Evolutionary conservation across 2,888 invertebrate genomes (phyloP), one percentile per base, ranked within the genome.

Genomic region (Heliconius charithonia): DNA sequence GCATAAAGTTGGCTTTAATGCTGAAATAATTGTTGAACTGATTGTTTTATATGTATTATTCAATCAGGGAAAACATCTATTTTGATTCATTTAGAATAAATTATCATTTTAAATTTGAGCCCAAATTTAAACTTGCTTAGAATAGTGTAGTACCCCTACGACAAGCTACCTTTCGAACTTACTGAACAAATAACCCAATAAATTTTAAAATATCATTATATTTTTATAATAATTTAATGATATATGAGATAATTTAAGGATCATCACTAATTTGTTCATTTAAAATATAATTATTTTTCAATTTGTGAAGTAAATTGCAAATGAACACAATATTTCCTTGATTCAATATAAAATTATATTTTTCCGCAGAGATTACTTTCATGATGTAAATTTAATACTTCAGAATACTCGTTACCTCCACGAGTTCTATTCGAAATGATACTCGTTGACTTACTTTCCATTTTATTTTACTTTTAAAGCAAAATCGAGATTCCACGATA

Each of bases 371-470:
- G 37, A 71, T 71, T 56, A 56, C 56, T 32, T 72, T 72, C n/a
- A 32, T 72, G 59, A 72, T 72, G 72, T 72, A 72, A 59, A 72
- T 59, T 32, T 72, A 32, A 32, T 72, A 22, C 72, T 56, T 59
- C 51, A 72, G 72, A 72, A 72, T 59, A 32, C 59, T 72, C 32
- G 32, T 72, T 72, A 72, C 59, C 32, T 72, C 72, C n/a, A 59
- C 59, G 76, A 76, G 63, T 70, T 45, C 70, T 37, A 70, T 76
- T 71, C 27, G 29, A 76, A 63, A 67, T 41, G 70, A 70, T 63
- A 63, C 62, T 76, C 45, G 65, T 77, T 77, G 77, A 77, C 77
- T 77, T 77, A 72, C 72, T 73, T 77, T 76, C 29, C 16, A 56
- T 67, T 69, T 56, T 76, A 63, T 51, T 51, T 77, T 66, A 45